A percentile compares a stretch with the other conserved stretches of the same genome.
Conservation (phyloP, 2,888 invertebrate genomes). For the Petrolisthes manimaculis region DNA sequence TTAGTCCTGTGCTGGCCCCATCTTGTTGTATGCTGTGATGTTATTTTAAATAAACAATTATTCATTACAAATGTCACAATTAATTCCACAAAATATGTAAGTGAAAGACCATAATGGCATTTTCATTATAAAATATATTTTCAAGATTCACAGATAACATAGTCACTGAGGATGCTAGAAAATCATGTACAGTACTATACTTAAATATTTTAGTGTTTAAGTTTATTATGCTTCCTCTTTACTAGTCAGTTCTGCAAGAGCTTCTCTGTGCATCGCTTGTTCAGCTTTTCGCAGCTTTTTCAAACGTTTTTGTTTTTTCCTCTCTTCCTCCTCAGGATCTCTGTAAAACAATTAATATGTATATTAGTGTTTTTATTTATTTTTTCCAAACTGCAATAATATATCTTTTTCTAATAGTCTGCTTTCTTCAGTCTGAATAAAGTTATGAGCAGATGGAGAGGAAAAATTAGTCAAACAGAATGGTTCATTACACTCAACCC, state of each 20-base stretch:
- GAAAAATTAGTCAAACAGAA: no score
- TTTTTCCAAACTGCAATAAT: not conserved
- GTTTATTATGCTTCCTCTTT: not conserved
- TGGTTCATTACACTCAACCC: no score
- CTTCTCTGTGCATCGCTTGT: not conserved
- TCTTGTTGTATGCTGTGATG: slow-evolving; percentile 60
- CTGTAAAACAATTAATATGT: slow-evolving; percentile 4
- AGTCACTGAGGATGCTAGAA: not conserved
- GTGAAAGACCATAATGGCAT: no score
- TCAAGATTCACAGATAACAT: not conserved
- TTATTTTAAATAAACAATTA: slow-evolving; percentile 58
- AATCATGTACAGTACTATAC: no score
- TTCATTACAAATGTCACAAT: not conserved
- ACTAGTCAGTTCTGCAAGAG: not conserved
- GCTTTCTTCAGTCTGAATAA: not conserved
- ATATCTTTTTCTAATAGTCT: not conserved
- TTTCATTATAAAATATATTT: not conserved
- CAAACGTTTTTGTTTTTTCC: slow-evolving; percentile 1
- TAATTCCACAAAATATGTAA: no score
- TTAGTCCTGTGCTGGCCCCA: slow-evolving; percentile 31
- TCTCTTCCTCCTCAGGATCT: slow-evolving; percentile 42
- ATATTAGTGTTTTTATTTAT: not conserved
- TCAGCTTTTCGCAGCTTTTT: not conserved
- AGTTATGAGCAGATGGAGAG: no score
- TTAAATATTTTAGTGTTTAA: not conserved